Conservation (phyloP, 2,113 vertebrate genomes). For the Melanerpes aurifrons region DNA sequence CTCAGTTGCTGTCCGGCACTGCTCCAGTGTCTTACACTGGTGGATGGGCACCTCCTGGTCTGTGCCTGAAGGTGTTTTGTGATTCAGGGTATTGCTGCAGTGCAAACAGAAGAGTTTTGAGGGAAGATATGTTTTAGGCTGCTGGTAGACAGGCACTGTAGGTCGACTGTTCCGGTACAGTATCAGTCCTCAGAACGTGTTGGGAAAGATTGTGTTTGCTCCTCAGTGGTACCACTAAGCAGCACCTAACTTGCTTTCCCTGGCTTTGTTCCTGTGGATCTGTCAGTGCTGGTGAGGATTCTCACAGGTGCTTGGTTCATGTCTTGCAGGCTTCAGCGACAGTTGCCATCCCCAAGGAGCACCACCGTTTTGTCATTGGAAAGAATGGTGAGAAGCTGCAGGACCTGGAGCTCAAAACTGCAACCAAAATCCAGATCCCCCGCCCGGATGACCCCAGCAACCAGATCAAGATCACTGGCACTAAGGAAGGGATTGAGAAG, state of each 20-base stretch:
- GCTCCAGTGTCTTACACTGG: background rate
- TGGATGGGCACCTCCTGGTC: background rate
- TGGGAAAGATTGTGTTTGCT: background rate
- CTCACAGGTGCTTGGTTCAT: background rate
- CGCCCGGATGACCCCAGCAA: constrained; percentile 97
- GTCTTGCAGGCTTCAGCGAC: constrained; percentile 89
- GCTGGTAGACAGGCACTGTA: background rate
- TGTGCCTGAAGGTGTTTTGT: background rate
- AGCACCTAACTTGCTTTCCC: background rate
- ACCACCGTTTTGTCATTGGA: constrained; percentile 98
- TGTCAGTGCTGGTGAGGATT: background rate
- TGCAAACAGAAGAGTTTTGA: background rate
- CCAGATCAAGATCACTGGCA: constrained; percentile 99
- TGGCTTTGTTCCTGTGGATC: background rate
- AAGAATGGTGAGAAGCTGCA: constrained; percentile 98
- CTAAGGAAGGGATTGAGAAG: constrained; percentile 98
- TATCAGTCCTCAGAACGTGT: background rate
- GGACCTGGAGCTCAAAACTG: constrained; percentile 98
- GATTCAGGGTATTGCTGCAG: background rate
- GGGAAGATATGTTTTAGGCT: background rate
- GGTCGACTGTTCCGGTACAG: background rate
- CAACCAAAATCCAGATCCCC: constrained; percentile 99
- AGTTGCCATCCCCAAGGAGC: constrained; percentile 96
- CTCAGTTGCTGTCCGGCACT: background rate
- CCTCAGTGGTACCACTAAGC: background rate